Evolutionary conservation across 1,140 invertebrate genomes (phyloP), one percentile per base, ranked within the genome.

Genomic region (Cyclargus thomasi): DNA sequence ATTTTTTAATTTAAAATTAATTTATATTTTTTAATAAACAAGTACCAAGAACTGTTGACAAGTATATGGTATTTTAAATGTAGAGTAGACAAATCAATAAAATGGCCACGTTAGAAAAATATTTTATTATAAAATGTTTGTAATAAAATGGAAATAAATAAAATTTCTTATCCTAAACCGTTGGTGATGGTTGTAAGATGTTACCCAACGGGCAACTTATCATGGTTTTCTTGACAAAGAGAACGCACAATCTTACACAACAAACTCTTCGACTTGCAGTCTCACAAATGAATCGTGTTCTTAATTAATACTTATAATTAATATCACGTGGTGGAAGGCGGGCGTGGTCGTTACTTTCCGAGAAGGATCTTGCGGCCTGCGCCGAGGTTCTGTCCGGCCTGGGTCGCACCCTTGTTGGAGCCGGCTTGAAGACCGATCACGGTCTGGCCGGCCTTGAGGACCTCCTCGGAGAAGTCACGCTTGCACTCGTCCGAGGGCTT

Each of bases 341-440:
- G 70, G 63, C 53, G 65, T 62, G 53, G 63, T 70, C 70, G 83
- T 94, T 94, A 97, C 93, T 97, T 97, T 92, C 96, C 96, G 77
- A 97, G 92, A 73, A 97, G 92, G 88, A 97, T 97, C 90, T 97
- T 97, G 83, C 96, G 93, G 70, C 95, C 95, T 74, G 98, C 98
- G 65, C 98, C 98, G 67, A 99, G 94, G 88, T 95, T 99, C 85
- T 97, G 95, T 3, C 98, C 98, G 57, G 96, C 94, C 90, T 98
- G 97, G 59, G 96, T 96, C 71, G 97, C 97, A 53, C 97, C 97
- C 85, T 98, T 98, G 93, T 99, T 99, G 77, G 94, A 94, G n/a
- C 98, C 98, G 76, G 97, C 97, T 91, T 99, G 98, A 14, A 99
- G 94, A 77, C 97, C 97, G 79, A 99, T 97, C 62, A 98, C 92